Base-by-base conservation (phyloP, 2,113 vertebrate genomes). In the Sitta europaea region DNA sequence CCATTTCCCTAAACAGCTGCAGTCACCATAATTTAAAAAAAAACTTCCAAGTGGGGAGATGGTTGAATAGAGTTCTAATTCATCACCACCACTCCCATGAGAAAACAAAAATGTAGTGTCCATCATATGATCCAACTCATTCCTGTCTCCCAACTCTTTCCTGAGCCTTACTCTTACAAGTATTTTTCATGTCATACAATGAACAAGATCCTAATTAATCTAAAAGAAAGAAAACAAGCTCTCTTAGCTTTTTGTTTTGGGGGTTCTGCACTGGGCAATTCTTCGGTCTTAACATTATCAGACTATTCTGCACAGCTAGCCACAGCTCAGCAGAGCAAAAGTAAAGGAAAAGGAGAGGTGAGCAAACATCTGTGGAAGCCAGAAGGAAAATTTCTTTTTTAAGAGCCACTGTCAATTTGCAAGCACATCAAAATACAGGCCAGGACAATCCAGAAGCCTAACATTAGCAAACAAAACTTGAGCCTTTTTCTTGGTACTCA, bases 381-480 rank as follows among this genome's bases (percentile, higher is more conserved):
- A 38, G 9, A 21, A 29, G 13, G 11, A 18, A 47, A 4, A 53
- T 3, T n/a, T 35, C 22, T 61, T 66, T 27, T 62, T 57, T 13
- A 79, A 57, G 10, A 48, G 11, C 10, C 75, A 53, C 2, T 48
- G 25, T 11, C 31, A 79, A 11, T 47, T n/a, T 38, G 20, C 9
- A 53, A 63, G 29, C 7, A 24, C 5, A 5, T 7, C 0, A 0
- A 66, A 65, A 28, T 6, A 61, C 33, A 77, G 8, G 8, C 27
- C 22, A 27, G 28, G 24, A 23, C 14, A 71, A 38, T 5, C 20
- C 42, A 57, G 12, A 48, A 71, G 14, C 12, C 12, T 59, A 57
- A 29, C 0, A 0, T 8, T 16, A 43, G 45, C 9, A 20, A 43
- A 63, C 3, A 40, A 36, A 92, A 45, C 18, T 28, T 19, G 10